These are phyloP conservation scores for Melanerpes formicivorus DNA, from an alignment of 2,113 vertebrate species.

Conservation along the genomic window DNA sequence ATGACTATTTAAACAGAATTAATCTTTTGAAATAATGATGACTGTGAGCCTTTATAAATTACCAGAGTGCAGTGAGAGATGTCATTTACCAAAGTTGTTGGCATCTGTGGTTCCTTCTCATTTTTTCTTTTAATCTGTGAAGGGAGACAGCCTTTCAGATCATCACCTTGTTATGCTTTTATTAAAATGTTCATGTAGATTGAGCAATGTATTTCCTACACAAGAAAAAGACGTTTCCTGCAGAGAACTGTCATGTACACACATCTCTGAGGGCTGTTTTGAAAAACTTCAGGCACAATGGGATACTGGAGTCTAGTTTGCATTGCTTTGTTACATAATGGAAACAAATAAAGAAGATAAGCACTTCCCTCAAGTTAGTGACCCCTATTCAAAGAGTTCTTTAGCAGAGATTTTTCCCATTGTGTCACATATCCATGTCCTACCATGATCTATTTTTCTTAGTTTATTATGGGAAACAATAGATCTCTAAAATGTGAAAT, in stretches of 20 bases:
- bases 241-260: not conserved
- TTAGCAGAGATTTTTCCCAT: not conserved
- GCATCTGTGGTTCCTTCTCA: not conserved
- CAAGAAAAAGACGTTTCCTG: not conserved
- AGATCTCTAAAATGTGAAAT: not conserved
- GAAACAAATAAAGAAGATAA: constrained; percentile 30
- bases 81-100: not conserved
- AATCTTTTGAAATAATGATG: constrained; percentile 26
- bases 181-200: not conserved
- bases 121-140: not conserved
- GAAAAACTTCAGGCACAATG: not conserved
- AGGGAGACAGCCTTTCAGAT: not conserved
- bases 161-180: not conserved
- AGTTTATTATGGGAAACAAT: not conserved
- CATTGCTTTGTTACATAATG: not conserved
- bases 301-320: not conserved
- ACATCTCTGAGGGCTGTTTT: not conserved
- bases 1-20: constrained; percentile 38
- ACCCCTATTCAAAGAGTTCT: not conserved
- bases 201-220: not conserved
- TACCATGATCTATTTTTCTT: not conserved
- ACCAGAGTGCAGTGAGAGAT: not conserved
- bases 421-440: not conserved
- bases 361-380: not conserved
- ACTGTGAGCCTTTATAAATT: constrained; percentile 1